phyloP scores from a whole-genome alignment of 2,888 invertebrate genomes.

The Philereme transversata region DNA sequence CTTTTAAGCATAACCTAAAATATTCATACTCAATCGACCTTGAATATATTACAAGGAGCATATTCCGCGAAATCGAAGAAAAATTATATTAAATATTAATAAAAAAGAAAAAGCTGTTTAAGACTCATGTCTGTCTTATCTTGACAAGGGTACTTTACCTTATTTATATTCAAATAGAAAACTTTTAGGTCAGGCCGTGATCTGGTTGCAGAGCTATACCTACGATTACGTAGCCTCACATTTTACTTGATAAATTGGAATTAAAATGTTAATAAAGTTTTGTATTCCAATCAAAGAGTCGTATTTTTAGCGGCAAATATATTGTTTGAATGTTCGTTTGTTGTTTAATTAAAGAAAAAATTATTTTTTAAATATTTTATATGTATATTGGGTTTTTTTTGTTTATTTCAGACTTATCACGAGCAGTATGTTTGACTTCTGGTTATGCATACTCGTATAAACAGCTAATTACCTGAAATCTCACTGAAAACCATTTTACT shows the following conservation, averaged over 20 bases:
- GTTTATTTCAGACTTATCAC: too few species aligned
- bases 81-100: slow-evolving; percentile 25
- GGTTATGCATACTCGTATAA: too few species aligned
- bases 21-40: slow-evolving; percentile 7
- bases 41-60: slow-evolving; percentile 7
- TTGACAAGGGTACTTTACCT: slow-evolving; percentile 64
- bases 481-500: too few species aligned
- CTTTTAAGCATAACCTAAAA: slow-evolving; percentile 2
- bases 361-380: too few species aligned
- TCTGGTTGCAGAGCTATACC: slow-evolving; percentile 15
- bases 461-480: too few species aligned
- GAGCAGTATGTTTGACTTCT: too few species aligned
- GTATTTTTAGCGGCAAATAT: too few species aligned
- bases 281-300: too few species aligned
- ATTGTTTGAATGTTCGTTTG: too few species aligned
- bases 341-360: too few species aligned
- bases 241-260: slow-evolving; percentile 5
- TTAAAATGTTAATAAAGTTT: background rate
- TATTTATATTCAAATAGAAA: slow-evolving; percentile 59
- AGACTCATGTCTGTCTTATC: slow-evolving; percentile 53
- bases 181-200: slow-evolving; percentile 36
- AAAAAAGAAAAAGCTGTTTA: slow-evolving; percentile 43
- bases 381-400: too few species aligned
- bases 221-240: slow-evolving; percentile 10
- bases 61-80: slow-evolving; percentile 16